Evolutionary conservation across 2,797 vertebrate genomes (phyloP).

Genomic region (Falco naumanni): DNA sequence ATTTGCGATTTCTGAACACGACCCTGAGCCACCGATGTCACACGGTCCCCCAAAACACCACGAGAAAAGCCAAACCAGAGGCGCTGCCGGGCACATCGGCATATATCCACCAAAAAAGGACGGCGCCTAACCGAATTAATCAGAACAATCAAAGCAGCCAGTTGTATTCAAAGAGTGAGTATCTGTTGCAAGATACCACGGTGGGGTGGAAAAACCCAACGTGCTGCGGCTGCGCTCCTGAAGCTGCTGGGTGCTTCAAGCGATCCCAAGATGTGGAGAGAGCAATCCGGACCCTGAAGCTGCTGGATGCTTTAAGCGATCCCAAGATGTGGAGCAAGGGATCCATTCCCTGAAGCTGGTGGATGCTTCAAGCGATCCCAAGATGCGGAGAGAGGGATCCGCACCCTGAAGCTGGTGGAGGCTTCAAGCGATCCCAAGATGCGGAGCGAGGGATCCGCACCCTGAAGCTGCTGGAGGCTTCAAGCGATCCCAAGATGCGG

Average conservation of each 20-base stretch:
- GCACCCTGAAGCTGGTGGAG: too few species aligned
- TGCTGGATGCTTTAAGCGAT: too few species aligned
- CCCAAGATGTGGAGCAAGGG: not conserved
- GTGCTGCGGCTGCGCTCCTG: accelerated
- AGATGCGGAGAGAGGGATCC: too few species aligned
- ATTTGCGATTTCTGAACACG: not conserved
- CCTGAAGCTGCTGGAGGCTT: too few species aligned
- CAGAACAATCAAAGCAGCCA: not conserved
- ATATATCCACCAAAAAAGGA: not conserved
- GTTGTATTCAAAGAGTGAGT: not conserved
- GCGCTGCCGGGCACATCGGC: accelerated
- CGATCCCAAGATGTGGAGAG: accelerated
- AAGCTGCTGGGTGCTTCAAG: not conserved
- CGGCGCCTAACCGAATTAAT: not conserved
- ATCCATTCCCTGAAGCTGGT: too few species aligned
- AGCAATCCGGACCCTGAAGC: too few species aligned
- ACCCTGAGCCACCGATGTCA: accelerated
- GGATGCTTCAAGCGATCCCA: too few species aligned
- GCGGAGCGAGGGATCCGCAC: too few species aligned
- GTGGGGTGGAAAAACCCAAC: not conserved
- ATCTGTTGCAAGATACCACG: not conserved
- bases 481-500: too few species aligned
- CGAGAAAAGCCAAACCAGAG: accelerated
- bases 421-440: too few species aligned
- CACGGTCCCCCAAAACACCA: not conserved